phyloP scores from a whole-genome alignment of 2,797 vertebrate species.

The Enoplosus armatus region DNA sequence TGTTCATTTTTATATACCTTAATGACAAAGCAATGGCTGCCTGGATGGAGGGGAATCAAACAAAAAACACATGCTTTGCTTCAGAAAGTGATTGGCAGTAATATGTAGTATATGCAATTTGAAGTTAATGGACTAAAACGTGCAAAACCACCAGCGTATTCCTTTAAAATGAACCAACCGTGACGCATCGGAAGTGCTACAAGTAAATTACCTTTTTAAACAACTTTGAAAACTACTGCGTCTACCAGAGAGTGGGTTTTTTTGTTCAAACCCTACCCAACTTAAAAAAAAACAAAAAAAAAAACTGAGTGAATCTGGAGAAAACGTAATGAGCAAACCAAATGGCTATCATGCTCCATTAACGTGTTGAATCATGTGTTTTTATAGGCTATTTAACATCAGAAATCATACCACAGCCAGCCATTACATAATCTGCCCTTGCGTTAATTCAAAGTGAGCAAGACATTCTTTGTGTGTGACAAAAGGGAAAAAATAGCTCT shows the following conservation, averaged over 20 bases:
- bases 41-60: background rate
- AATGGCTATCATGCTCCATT: conserved; percentile 50
- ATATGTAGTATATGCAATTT: conserved; percentile 2
- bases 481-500: conserved; percentile 21
- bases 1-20: background rate
- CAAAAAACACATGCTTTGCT: conserved; percentile 8
- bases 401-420: conserved; percentile 37
- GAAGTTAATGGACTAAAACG: conserved; percentile 27
- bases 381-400: conserved; percentile 54
- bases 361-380: conserved; percentile 39
- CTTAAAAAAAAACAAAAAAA: background rate
- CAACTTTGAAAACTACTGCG: background rate
- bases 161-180: conserved; percentile 15
- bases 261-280: no score
- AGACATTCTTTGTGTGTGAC: conserved; percentile 24
- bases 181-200: background rate
- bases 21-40: background rate
- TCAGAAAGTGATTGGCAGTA: background rate
- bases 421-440: conserved; percentile 27
- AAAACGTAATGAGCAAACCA: conserved; percentile 50
- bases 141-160: conserved; percentile 10
- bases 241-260: background rate
- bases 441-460: conserved; percentile 31
- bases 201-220: background rate
- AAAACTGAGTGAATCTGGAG: background rate